A percentile compares a stretch with the other conserved stretches of the same genome.
Conservation (phyloP, 2,113 vertebrate genomes). For the Elephas maximus region DNA sequence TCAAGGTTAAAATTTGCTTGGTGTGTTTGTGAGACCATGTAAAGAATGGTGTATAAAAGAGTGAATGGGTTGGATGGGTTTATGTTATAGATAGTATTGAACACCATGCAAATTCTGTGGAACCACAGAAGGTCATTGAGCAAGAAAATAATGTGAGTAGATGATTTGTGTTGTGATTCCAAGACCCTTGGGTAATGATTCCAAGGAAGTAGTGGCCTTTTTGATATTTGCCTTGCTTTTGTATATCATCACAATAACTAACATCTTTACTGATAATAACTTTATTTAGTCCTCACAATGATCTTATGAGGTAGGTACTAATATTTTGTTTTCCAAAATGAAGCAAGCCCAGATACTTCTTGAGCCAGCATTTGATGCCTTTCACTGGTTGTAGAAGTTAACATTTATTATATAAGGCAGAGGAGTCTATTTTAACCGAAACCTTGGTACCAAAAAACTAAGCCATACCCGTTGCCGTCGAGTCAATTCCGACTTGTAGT, state of each 20-base stretch:
- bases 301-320: not conserved
- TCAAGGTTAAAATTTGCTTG: not conserved
- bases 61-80: not conserved
- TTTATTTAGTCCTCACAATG: not conserved
- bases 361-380: not conserved
- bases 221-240: not conserved
- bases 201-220: not conserved
- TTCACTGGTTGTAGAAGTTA: not conserved
- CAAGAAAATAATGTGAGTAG: not conserved
- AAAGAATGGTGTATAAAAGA: not conserved
- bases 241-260: not conserved
- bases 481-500: no score
- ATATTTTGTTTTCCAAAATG: not conserved
- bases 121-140: not conserved
- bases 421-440: slow-evolving; percentile 24
- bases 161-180: not conserved
- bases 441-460: not conserved
- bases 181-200: not conserved
- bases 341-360: not conserved
- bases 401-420: not conserved
- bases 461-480: no score
- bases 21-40: not conserved
- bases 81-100: not conserved
- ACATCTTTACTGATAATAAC: not conserved
- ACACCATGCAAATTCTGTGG: not conserved